phyloP scores from a whole-genome alignment of 2,888 invertebrate species.

The Plagiodera versicolora region DNA sequence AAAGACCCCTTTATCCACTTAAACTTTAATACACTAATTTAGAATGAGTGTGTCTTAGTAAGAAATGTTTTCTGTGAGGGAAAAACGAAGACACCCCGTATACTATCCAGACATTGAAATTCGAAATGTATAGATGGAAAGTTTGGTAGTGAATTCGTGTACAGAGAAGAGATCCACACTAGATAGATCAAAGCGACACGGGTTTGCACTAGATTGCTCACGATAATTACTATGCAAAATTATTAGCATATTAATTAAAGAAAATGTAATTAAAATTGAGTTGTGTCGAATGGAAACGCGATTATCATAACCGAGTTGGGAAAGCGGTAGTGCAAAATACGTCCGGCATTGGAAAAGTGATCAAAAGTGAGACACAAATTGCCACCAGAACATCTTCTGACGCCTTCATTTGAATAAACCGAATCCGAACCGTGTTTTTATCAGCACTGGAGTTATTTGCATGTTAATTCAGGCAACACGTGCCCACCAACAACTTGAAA shows the following conservation, averaged over 20 bases:
- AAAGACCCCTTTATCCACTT: no score
- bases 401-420: conserved; percentile 52
- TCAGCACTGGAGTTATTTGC: conserved; percentile 52
- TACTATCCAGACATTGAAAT: not conserved
- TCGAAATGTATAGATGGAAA: not conserved
- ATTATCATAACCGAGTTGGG: conserved; percentile 52
- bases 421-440: conserved; percentile 51
- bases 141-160: not conserved
- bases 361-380: conserved; percentile 53
- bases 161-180: conserved; percentile 18
- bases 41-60: no score
- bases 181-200: conserved; percentile 57
- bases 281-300: conserved; percentile 55
- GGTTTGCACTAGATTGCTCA: conserved; percentile 56
- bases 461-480: conserved; percentile 44
- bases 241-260: conserved; percentile 60
- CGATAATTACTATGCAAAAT: conserved; percentile 60
- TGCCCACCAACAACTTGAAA: conserved; percentile 19
- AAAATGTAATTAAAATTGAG: conserved; percentile 60
- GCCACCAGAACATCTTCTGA: conserved; percentile 52
- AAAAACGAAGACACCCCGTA: no score
- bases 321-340: conserved; percentile 47
- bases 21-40: no score
- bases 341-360: conserved; percentile 50
- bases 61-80: no score